Base-by-base conservation (phyloP, 2,113 vertebrate genomes). In the Pelvicachromis taeniatus region DNA sequence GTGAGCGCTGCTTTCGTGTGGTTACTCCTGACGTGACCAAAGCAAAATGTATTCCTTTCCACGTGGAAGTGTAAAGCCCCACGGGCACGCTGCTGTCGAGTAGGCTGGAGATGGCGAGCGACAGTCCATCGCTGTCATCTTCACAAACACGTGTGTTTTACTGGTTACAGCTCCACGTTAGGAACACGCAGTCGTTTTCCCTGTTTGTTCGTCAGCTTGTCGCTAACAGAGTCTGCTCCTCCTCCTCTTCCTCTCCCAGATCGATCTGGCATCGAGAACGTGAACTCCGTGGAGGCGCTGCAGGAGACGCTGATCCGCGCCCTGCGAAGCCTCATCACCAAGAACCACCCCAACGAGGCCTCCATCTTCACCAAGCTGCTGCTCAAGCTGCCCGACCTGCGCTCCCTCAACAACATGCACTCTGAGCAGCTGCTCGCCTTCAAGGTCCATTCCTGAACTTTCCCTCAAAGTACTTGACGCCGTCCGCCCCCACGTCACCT, bases 361-460 rank as follows among this genome's bases (percentile, higher is more conserved):
- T 97, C 98, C 94, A 97, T 97, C 95, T 99, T 99, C 95, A 99
- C 98, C 94, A 99, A 98, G 95, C 97, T 99, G 88, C 97, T 99
- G 92, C 96, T 99, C 78, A 99, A 99, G 82, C 96, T 99, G 93
- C 98, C 98, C 1, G 98, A 99, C 94, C 97, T 99, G 93, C 98
- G 98, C 90, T 98, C 98, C 84, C 97, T 99, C 94, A 99, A 99
- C 95, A 99, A 99, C 95, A 97, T 99, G 97, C 98, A 99, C 96
- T 99, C 98, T 5, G 98, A 99, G 96, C 97, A 99, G 96, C 97
- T 99, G 91, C 94, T 99, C 96, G 97, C 98, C 95, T 99, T 99
- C 92, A 98, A 98, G 96, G 97, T 99, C 94, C 97, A 99, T 93
- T 97, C 97, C 4, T 99, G 96, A 97, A 94, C 38, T 33, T 65